These are phyloP conservation scores for Dromaius novaehollandiae DNA, from an alignment of 2,113 vertebrate species.

Conservation along the genomic window DNA sequence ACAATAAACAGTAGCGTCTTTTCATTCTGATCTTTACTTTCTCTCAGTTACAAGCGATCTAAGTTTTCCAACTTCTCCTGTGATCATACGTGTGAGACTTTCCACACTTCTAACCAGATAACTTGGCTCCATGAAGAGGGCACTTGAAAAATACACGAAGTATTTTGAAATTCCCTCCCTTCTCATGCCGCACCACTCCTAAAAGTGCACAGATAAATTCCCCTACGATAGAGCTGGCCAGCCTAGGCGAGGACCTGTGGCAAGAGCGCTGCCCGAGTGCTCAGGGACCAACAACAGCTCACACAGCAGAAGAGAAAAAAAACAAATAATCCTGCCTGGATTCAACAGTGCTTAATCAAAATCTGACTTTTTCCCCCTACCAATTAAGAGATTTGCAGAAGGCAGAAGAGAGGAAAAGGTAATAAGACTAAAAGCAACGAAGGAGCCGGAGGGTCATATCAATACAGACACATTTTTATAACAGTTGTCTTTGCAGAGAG, in stretches of 20 bases:
- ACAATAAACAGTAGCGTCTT: not conserved
- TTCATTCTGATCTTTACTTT: not conserved
- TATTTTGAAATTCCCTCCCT: not conserved
- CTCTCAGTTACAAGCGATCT: not conserved
- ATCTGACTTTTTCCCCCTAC: not conserved
- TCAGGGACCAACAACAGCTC: not conserved
- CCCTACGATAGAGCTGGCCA: not conserved
- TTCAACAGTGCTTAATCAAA: constrained; percentile 36
- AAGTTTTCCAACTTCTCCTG: not conserved
- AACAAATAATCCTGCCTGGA: not conserved
- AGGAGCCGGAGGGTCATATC: not conserved
- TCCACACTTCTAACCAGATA: not conserved
- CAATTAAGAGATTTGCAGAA: constrained; percentile 56
- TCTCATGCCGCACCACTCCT: not conserved
- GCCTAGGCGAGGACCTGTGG: not conserved
- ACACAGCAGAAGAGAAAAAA: not conserved
- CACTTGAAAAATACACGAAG: not conserved
- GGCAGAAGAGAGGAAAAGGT: not conserved
- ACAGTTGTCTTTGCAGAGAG: constrained; percentile 25
- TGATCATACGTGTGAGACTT: not conserved
- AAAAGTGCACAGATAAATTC: not conserved
- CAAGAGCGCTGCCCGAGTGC: not conserved
- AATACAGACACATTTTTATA: constrained; percentile 62
- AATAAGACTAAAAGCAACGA: not conserved
- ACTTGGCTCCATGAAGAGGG: not conserved